Evolutionary conservation across 30 jellyfish, hydroid and myxozoan genomes (phyloP).

Genomic region (Aurelia aurita): DNA sequence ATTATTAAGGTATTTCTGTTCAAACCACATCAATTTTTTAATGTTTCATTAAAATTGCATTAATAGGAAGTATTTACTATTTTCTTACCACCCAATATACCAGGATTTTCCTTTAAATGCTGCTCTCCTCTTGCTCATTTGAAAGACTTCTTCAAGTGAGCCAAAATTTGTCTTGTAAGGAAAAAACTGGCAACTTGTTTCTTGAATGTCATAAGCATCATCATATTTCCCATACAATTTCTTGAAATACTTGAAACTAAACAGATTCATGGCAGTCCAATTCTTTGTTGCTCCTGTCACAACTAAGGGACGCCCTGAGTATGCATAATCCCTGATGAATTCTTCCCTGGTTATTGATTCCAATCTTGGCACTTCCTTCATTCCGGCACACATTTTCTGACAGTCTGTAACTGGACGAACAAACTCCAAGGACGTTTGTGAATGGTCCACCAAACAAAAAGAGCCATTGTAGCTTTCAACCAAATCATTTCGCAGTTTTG

Average conservation of each 20-base stretch:
- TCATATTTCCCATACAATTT: slow-evolving; percentile 62
- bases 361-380: slow-evolving; percentile 81
- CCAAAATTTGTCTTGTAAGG: slow-evolving; percentile 90
- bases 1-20: no score
- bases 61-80: no score
- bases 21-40: no score
- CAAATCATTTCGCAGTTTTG: not conserved
- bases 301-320: slow-evolving; percentile 92
- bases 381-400: slow-evolving; percentile 79
- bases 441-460: slow-evolving; percentile 61
- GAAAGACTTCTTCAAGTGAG: slow-evolving; percentile 70
- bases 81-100: slow-evolving; percentile 98
- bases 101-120: slow-evolving; percentile 75
- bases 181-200: slow-evolving; percentile 86
- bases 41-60: no score
- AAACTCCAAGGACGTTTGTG: slow-evolving; percentile 60
- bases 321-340: slow-evolving; percentile 81
- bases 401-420: slow-evolving; percentile 84
- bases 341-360: slow-evolving; percentile 70
- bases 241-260: slow-evolving; percentile 72
- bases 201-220: slow-evolving; percentile 80
- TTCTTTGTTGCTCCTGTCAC: slow-evolving; percentile 82
- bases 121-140: slow-evolving; percentile 86
- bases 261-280: slow-evolving; percentile 90
- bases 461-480: slow-evolving; percentile 4